These are phyloP conservation scores for Doryteuthis pealeii DNA, from an alignment of 1,140 invertebrate species.

Conservation along the genomic window DNA sequence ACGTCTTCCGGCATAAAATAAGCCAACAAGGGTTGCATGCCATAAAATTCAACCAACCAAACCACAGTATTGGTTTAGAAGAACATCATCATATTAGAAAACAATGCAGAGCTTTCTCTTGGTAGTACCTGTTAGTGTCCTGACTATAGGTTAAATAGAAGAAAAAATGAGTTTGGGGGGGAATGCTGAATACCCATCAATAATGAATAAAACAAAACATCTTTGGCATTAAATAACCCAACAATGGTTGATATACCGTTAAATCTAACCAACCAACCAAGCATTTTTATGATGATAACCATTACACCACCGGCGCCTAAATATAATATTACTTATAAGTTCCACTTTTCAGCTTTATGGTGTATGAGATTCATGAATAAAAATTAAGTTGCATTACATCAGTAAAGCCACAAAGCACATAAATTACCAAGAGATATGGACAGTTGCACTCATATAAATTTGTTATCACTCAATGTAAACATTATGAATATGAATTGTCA, in stretches of 20 bases:
- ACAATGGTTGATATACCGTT: no score
- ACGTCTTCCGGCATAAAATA: no score
- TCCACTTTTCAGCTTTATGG: background rate
- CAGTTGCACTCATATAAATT: background rate
- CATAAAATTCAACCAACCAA: no score
- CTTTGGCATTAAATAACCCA: no score
- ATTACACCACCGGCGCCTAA: background rate
- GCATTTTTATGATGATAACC: background rate
- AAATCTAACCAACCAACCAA: background rate
- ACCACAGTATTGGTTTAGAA: background rate
- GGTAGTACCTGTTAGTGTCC: no score
- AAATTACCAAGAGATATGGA: background rate
- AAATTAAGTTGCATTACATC: background rate
- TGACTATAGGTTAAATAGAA: no score
- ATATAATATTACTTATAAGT: background rate
- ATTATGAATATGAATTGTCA: background rate
- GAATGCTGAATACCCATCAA: no score
- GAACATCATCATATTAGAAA: background rate
- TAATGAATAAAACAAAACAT: no score
- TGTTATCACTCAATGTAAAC: background rate
- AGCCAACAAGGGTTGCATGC: no score
- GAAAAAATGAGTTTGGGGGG: no score
- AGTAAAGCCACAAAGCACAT: background rate
- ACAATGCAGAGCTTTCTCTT: background rate
- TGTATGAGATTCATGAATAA: background rate